Base-by-base conservation (phyloP, 2,797 vertebrate genomes). In the Petrocephalus sullivani region DNA sequence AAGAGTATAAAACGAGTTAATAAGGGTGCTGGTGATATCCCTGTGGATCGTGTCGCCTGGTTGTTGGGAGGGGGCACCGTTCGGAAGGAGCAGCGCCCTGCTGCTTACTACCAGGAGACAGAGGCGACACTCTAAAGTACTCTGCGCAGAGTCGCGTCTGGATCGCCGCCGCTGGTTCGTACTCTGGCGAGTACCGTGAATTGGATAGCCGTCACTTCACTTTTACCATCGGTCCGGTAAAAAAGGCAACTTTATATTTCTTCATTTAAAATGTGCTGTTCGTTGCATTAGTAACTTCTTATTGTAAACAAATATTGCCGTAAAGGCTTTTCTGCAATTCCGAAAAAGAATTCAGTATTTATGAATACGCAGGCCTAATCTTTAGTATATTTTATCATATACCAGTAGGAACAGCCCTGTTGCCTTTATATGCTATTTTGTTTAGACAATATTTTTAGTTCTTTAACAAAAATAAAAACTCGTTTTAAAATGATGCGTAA, bases 1-100 rank as follows among this genome's bases (percentile, higher is more conserved):
- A 86, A 87, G 94, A 86, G 94, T 91, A 91, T 60, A 75, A 87
- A 87, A 93, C 92, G 93, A 87, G 95, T 95, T 96, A 95, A 96
- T 81, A 46, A 85, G 23, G 90, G 90, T 91, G 19, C 91, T 92
- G 92, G 91, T 90, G 88, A 92, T 92, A 91, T 93, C 92, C 94
- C 93, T 90, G 92, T 89, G 89, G 93, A 91, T 91, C 91, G 92
- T 90, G 93, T 94, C 92, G 91, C 88, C 90, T 90, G 90, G 57
- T 88, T 90, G 92, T 89, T 90, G 90, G 92, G 91, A 94, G 91
- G 91, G 92, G 85, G 90, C 91, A 93, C 95, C 89, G 91, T 91
- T 93, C 88, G 92, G 90, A 91, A 91, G 88, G 92, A 93, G 92
- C 91, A 92, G 91, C 64, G 89, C 33, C 91, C 46, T 41, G 23